Evolutionary conservation across 2,888 invertebrate species (phyloP), one percentile per base, ranked within the genome.

Genomic region (Zaprionus lineosus): DNA sequence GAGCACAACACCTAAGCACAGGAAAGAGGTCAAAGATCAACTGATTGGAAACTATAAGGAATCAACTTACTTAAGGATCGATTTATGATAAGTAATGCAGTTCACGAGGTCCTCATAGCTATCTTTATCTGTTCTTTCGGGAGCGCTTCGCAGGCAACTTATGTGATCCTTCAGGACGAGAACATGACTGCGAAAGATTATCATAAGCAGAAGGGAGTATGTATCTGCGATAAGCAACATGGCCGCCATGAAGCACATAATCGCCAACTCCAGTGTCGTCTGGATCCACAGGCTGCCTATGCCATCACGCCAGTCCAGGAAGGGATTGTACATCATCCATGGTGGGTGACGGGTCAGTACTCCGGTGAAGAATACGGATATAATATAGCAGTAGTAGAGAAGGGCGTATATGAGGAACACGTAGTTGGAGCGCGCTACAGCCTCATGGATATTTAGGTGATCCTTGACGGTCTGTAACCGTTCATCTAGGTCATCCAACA

Each of bases 1-100:
- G 8, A 8, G 57, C 44, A n/a, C 74, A 70, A 40, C 60, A 66
- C 15, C 74, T 74, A n/a, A n/a, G n/a, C n/a, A n/a, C n/a, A n/a
- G n/a, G n/a, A n/a, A n/a, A n/a, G n/a, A n/a, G n/a, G n/a, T n/a
- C n/a, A n/a, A n/a, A n/a, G n/a, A n/a, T n/a, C n/a, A n/a, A n/a
- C n/a, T n/a, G n/a, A n/a, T n/a, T n/a, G n/a, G n/a, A n/a, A n/a
- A n/a, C n/a, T n/a, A n/a, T n/a, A n/a, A n/a, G n/a, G n/a, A n/a
- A n/a, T n/a, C n/a, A n/a, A n/a, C n/a, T n/a, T n/a, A n/a, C n/a
- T n/a, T n/a, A n/a, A n/a, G n/a, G n/a, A n/a, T n/a, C n/a, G n/a
- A n/a, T n/a, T n/a, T n/a, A n/a, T n/a, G n/a, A n/a, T n/a, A n/a
- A n/a, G n/a, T 24, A 3, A 47, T 36, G 18, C 47, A 47, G 8